Evolutionary conservation across 2,113 vertebrate species (phyloP).

Genomic region (Cinclus cinclus): DNA sequence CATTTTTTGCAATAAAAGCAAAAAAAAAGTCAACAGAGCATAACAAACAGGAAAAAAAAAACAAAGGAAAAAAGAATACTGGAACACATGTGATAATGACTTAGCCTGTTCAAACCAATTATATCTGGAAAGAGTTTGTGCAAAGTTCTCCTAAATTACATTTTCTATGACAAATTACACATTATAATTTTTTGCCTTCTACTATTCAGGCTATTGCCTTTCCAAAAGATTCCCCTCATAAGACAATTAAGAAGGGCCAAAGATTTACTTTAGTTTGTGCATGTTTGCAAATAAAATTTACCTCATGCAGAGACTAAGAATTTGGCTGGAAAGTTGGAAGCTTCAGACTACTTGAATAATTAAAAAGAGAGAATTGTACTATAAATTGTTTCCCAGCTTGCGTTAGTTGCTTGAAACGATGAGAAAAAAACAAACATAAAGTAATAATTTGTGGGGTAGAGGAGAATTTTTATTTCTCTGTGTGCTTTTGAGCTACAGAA

Average conservation of each 20-base stretch:
- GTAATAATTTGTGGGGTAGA: neutral
- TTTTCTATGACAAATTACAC: neutral
- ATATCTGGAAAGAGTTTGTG: neutral
- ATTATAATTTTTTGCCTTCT: neutral
- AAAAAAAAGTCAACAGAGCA: neutral
- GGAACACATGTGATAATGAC: accelerated
- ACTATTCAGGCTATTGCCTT: neutral
- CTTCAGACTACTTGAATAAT: slow-evolving; percentile 1
- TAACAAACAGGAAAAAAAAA: neutral
- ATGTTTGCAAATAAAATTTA: neutral
- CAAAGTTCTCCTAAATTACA: neutral
- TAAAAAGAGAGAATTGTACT: neutral
- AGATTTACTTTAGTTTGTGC: neutral
- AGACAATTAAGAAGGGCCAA: neutral
- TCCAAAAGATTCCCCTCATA: neutral
- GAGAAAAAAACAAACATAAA: neutral
- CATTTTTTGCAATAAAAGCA: neutral
- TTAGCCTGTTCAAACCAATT: neutral
- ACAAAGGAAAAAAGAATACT: neutral
- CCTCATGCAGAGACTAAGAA: neutral
- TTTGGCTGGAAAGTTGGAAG: slow-evolving; percentile 9
- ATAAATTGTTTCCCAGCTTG: neutral
- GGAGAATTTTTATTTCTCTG: neutral
- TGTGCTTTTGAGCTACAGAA: neutral
- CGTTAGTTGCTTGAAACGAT: neutral